Evolutionary conservation across 2,113 vertebrate species (phyloP), one percentile per base, ranked within the genome.

Genomic region (Poicephalus meyeri): DNA sequence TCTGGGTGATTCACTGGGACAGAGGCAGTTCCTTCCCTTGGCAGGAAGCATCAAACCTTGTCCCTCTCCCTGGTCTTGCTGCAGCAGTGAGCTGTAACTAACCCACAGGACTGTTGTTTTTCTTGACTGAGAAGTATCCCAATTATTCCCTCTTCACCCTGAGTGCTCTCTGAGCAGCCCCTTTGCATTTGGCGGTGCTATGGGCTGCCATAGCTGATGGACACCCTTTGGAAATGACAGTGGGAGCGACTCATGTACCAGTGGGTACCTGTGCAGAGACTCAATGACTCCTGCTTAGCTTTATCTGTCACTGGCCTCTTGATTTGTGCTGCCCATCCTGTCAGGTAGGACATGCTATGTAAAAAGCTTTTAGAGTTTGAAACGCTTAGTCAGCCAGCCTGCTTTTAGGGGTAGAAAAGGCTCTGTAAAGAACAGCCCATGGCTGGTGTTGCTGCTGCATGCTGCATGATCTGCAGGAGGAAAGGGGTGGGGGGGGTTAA

Each of bases 1-100:
- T 46, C 2, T 4, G 39, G 33, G 50, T 37, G 7, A 41, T n/a
- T 63, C 0, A 0, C 0, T 0, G 41, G 44, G 50, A 7, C 55
- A 37, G 66, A 25, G 55, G 16, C 19, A 10, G 52, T n/a, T 89
- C 29, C 8, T 55, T 12, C 42, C n/a, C 20, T 24, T 26, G 35
- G 35, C 37, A 81, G 66, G 41, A 37, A 23, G 10, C 33, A 29
- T 60, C 60, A 70, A 92, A 7, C n/a, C 25, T 61, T 49, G 14
- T 35, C 80, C 16, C 31, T 77, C 88, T 66, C 23, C 50, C 25
- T 76, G 13, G 3, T 72, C 39, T 84, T 72, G 31, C 56, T 58
- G 55, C 47, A 63, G 63, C 33, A 39, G 52, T 29, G 42, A 85
- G 46, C 37, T 60, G 2, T 58, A 66, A 86, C 46, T 42, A 64